Percentiles rank a stretch among this genome's conserved stretches.
These are phyloP conservation scores for Athalia rosae DNA, from an alignment of 2,888 invertebrate genomes.

Conservation along the genomic window DNA sequence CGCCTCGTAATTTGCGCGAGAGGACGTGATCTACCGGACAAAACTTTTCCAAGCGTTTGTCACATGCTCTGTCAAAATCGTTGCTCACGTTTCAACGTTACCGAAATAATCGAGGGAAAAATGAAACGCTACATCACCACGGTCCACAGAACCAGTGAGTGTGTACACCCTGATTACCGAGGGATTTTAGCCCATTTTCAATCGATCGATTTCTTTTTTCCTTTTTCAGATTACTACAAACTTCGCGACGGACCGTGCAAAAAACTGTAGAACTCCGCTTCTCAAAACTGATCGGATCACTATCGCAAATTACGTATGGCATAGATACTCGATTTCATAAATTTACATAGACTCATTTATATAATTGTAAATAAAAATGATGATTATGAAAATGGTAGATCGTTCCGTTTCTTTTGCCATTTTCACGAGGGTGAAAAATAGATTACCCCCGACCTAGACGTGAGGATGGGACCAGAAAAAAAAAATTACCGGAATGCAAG, in stretches of 20 bases:
- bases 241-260: slow-evolving; percentile 62
- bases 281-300: background rate
- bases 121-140: slow-evolving; percentile 50
- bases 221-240: slow-evolving; percentile 66
- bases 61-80: slow-evolving; percentile 68
- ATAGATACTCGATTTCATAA: too few species aligned
- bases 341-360: too few species aligned
- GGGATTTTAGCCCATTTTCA: background rate
- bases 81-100: slow-evolving; percentile 60
- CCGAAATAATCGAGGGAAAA: slow-evolving; percentile 50
- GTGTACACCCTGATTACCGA: background rate
- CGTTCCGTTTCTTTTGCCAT: too few species aligned
- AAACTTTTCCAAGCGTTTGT: slow-evolving; percentile 66
- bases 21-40: slow-evolving; percentile 63
- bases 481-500: too few species aligned
- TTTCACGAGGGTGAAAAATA: too few species aligned
- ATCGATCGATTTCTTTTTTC: slow-evolving; percentile 14
- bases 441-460: too few species aligned
- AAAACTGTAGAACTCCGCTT: background rate
- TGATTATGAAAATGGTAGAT: too few species aligned
- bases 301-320: too few species aligned
- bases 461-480: too few species aligned
- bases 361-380: too few species aligned
- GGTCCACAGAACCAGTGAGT: slow-evolving; percentile 64
- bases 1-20: slow-evolving; percentile 66